Base-by-base conservation (phyloP, 2,797 vertebrate species). In the Discoglossus pictus region DNA sequence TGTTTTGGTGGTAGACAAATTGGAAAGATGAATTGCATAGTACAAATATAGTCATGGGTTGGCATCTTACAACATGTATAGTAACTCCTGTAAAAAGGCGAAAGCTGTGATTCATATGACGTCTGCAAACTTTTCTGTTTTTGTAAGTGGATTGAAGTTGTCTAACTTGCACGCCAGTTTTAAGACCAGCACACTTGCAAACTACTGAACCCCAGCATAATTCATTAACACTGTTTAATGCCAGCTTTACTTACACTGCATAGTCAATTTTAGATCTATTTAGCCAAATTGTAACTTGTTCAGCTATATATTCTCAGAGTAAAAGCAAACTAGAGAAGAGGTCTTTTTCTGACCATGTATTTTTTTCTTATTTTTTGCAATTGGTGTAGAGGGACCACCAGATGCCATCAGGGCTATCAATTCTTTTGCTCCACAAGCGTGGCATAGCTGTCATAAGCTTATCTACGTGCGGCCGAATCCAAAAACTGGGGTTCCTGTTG, bases 401-500 rank as follows among this genome's bases (percentile, higher is more conserved):
- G 96, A 98, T 79, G 73, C 90, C 42, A 81, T 79, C 69, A 92
- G 92, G 61, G 84, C 93, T 6, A 77, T 80, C 75, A 89, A 88
- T 42, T 92, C 91, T 63, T 95, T 94, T 76, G 86, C 85, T 82
- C 78, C 84, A 54, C 94, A 95, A 75, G 88, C 90, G 1, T 99
- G 97, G 97, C 93, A 99, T 86, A 98, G 93, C 68, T 98, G 97
- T 86, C 97, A 98, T 87, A 98, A 98, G 73, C 94, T 99, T 76
- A 98, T 99, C 86, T 98, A 98, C 8, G 95, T 99, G 40, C 87
- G 96, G 24, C 94, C 96, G 4, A 98, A 98, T 82, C 94, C 95
- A 58, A 98, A 98, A 87, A 97, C 94, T 0, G 97, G 97, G 1
- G 93, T 99, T 79, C 95, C 96, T 68, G 92, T 98, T 61, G 97